phyloP scores from a whole-genome alignment of 1,140 invertebrate species.

The Mya arenaria region DNA sequence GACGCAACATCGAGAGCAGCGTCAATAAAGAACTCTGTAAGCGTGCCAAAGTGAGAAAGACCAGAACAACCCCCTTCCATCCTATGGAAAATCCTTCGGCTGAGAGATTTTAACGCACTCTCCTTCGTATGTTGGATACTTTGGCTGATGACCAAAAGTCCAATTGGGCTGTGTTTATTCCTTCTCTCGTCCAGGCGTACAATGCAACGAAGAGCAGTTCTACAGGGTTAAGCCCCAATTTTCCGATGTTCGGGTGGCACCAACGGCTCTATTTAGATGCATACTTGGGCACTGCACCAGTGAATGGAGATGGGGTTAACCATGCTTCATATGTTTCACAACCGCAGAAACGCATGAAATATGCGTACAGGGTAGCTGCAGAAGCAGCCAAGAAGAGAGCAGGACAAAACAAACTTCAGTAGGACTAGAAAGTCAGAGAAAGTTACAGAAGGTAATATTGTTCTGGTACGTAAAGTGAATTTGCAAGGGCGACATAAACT shows the following conservation, averaged over 20 bases:
- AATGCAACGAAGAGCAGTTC: conserved; percentile 47
- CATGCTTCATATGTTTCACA: too few relatives aligned
- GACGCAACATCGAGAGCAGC: conserved; percentile 31
- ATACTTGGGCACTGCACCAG: too few relatives aligned
- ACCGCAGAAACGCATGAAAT: too few relatives aligned
- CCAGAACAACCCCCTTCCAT: conserved; percentile 47
- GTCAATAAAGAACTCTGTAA: conserved; percentile 37
- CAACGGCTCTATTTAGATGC: conserved; percentile 46
- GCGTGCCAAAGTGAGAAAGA: conserved; percentile 20
- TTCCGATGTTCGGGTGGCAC: conserved; percentile 53
- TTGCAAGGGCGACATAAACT: too few relatives aligned
- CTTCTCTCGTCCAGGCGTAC: conserved; percentile 45
- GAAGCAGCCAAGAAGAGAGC: too few relatives aligned
- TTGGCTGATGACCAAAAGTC: conserved; percentile 30
- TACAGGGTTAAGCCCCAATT: conserved; percentile 32
- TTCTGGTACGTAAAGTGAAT: too few relatives aligned
- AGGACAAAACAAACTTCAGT: too few relatives aligned
- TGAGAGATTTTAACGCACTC: conserved; percentile 45
- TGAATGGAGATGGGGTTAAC: too few relatives aligned
- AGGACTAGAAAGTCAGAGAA: too few relatives aligned
- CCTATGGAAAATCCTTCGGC: conserved; percentile 40
- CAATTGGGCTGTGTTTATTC: conserved; percentile 31
- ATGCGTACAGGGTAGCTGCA: too few relatives aligned
- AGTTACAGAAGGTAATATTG: too few relatives aligned
- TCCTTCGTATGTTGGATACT: conserved; percentile 51